Evolutionary conservation across 2,797 vertebrate genomes (phyloP), one percentile per base, ranked within the genome.

Genomic region (Loris lydekkerianus): DNA sequence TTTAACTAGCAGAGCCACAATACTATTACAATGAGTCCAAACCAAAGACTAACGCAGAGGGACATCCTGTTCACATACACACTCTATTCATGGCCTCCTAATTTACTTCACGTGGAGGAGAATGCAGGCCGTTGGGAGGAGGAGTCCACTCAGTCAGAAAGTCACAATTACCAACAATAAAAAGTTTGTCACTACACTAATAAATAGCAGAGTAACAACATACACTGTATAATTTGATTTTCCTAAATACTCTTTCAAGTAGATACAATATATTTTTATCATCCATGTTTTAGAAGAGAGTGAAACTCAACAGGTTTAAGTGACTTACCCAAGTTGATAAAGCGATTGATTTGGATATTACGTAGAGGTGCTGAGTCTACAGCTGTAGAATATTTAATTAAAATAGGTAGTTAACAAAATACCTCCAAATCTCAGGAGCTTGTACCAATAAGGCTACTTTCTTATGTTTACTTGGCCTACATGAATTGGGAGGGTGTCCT

Each of bases 141-240:
- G 34, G 78, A 84, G 80, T 75, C 56, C 10, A 49, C 61, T 92
- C 61, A 46, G 29, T 77, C 37, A 89, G 31, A 9, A 93, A 91
- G 43, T 83, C 11, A 34, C 4, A 86, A 10, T 58, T 80, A 78
- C 34, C 85, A 81, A 17, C 27, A 86, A 76, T 84, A 2, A 83
- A 93, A 95, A 72, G 43, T 61, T 49, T 49, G 31, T 31, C 25
- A 78, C n/a, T 14, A 61, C 1, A 43, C 34, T 70, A 76, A 83
- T 58, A 20, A 89, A 75, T 43, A 93, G 1, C 15, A 73, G 29
- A 82, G 31, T 85, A 34, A 85, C 23, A 56, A 20, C 1, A 1
- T 58, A 80, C 10, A 89, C 46, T 23, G 9, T 61, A n/a, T 27
- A 46, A 92, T 93, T 89, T 91, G 31, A 89, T 73, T 73, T 96